Conservation (phyloP, 2,888 invertebrate genomes). For the Dorcus hopei region DNA sequence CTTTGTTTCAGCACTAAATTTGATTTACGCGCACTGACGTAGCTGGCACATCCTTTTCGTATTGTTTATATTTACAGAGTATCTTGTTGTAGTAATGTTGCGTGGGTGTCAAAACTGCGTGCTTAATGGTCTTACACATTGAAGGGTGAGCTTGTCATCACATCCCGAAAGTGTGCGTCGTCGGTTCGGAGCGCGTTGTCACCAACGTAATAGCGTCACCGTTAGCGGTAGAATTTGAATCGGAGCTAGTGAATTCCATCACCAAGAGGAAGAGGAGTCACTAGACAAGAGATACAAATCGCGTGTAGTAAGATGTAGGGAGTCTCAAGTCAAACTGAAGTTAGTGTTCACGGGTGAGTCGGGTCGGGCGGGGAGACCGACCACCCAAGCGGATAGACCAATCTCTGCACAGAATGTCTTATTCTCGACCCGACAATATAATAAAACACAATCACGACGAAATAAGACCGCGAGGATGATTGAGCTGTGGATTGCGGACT, state of each 20-base stretch:
- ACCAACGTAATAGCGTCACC: too few relatives aligned
- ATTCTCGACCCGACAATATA: slow-evolving; percentile 48
- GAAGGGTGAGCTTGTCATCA: background rate
- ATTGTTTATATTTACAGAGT: background rate
- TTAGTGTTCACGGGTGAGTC: slow-evolving; percentile 29
- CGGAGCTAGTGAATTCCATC: background rate
- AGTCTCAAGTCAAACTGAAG: slow-evolving; percentile 41
- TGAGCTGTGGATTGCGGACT: slow-evolving; percentile 47
- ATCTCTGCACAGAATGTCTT: slow-evolving; percentile 51
- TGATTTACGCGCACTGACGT: background rate
- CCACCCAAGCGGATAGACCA: slow-evolving; percentile 52
- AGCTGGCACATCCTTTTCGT: background rate
- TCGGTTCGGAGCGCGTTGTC: background rate
- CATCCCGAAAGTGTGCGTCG: background rate
- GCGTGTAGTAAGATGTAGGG: slow-evolving; percentile 37
- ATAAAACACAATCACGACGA: slow-evolving; percentile 49
- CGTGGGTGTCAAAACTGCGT: background rate
- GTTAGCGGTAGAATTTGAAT: too few relatives aligned
- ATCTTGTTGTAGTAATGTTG: background rate
- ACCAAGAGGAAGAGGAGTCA: slow-evolving; percentile 1
- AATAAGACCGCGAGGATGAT: slow-evolving; percentile 48
- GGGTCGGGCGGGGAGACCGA: slow-evolving; percentile 39
- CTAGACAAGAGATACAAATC: slow-evolving; percentile 33
- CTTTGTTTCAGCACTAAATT: background rate
- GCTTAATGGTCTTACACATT: background rate